Base-by-base conservation (phyloP, 1,140 invertebrate species). In the Panonychus citri region DNA sequence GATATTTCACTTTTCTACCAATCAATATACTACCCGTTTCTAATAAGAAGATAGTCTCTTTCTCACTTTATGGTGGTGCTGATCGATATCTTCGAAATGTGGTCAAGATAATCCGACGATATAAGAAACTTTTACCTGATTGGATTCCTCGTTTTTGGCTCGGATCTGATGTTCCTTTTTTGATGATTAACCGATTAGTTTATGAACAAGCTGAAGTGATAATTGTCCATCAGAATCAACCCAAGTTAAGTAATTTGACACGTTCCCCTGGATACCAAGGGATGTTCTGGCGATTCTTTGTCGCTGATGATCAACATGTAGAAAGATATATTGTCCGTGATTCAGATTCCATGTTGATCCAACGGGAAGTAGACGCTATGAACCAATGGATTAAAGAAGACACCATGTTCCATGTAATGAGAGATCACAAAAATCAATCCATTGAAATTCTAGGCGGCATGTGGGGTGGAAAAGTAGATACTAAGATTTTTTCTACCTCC, bases 261-360 rank as follows among this genome's bases (percentile, higher is more conserved):
- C 5, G 30, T 7, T 7, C 5, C 5, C 30, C 30, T 7, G 19
- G 21, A 10, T 46, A 13, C 8, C 43, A 46, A n/a, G 49, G 49
- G 10, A 51, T 51, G 49, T 51, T 51, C 27, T 51, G 49, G 49
- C 25, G 49, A 27, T 51, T 51, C 12, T 51, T 51, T n/a, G 49
- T 51, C 19, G 49, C 49, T n/a, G 26, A 51, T 51, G 49, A 51
- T 51, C 1, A 27, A 2, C 12, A 25, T 1, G 28, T 51, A 5
- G 26, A 51, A 15, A 8, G 25, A 28, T 51, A 27, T 27, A 17
- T 26, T 26, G n/a, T 51, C 3, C 49, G 49, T 15, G 49, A 51
- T 27, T 13, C 26, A 8, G 49, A 51, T n/a, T 51, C 49, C 24
- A n/a, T 27, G 24, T 10, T 27, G 2, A 28, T 30, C 3, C 28